Conservation (phyloP, 2,113 vertebrate species). For the rat (Rattus norvegicus) region DNA sequence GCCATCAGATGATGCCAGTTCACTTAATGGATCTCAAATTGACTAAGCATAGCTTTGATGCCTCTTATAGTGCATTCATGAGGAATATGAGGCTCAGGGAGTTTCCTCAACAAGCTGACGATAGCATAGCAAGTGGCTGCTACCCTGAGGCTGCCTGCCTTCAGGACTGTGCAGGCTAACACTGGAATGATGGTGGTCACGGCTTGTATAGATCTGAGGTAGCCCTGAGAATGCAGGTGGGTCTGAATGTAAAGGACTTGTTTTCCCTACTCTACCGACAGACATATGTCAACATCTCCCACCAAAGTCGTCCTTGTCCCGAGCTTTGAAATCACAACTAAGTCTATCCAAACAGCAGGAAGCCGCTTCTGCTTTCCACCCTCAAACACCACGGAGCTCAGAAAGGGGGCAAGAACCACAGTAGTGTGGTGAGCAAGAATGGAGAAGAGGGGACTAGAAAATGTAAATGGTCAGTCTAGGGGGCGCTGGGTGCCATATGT, state of each 20-base stretch:
- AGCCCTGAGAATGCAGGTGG: not conserved
- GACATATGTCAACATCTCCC: fast-evolving
- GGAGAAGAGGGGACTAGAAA: not conserved
- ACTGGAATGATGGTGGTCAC: fast-evolving
- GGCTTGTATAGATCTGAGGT: fast-evolving
- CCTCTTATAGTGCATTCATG: not conserved
- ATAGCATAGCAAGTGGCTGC: not conserved
- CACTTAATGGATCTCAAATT: not conserved
- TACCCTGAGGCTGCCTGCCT: fast-evolving
- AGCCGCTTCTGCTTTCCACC: not conserved
- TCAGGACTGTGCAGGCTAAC: not conserved
- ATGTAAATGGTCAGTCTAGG: not conserved
- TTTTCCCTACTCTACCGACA: too few relatives aligned
- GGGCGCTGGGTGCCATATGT: not conserved
- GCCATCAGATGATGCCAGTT: not conserved
- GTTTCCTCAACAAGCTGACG: not conserved
- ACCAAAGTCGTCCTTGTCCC: not conserved
- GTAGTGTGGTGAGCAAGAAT: not conserved
- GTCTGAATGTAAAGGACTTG: not conserved
- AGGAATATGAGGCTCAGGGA: not conserved
- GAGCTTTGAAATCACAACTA: not conserved
- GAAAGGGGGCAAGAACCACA: not conserved
- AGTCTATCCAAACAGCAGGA: not conserved
- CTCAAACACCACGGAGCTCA: not conserved
- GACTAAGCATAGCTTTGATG: not conserved